Conservation (phyloP, 2,888 invertebrate genomes). For the Habroteleia sp. region DNA sequence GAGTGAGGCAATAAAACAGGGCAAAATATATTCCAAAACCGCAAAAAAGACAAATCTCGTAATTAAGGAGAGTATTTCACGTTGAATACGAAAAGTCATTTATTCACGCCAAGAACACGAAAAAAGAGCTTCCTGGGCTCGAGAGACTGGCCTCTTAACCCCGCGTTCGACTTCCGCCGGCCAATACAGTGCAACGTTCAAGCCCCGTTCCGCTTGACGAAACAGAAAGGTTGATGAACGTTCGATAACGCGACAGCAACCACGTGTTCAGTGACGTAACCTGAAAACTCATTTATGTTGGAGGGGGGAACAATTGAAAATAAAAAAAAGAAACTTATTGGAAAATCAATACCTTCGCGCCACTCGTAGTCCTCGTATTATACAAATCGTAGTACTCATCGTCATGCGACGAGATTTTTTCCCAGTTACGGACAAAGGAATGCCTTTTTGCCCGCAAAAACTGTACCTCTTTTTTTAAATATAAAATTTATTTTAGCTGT, state of each 20-base stretch:
- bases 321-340: conserved; percentile 21
- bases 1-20: conserved; percentile 1
- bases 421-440: not conserved
- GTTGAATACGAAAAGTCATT: conserved; percentile 34
- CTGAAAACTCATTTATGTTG: conserved; percentile 44
- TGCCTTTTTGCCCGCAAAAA: conserved; percentile 17
- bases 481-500: too few relatives aligned
- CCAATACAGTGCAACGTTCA: conserved; percentile 38
- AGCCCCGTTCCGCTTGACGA: conserved; percentile 41
- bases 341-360: conserved; percentile 28
- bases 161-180: conserved; percentile 40
- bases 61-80: conserved; percentile 23
- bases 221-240: conserved; percentile 61
- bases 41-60: conserved; percentile 30
- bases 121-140: conserved; percentile 36
- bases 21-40: conserved; percentile 20
- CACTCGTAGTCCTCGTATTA: conserved; percentile 1
- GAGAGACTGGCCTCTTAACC: conserved; percentile 53
- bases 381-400: not conserved
- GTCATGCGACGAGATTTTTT: not conserved
- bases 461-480: too few relatives aligned
- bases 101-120: conserved; percentile 31
- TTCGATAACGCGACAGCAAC: conserved; percentile 50
- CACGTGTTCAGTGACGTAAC: conserved; percentile 38
- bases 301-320: conserved; percentile 31